phyloP scores from a whole-genome alignment of 30 jellyfish, hydroid and myxozoan genomes.

The Clytia hemisphaerica region DNA sequence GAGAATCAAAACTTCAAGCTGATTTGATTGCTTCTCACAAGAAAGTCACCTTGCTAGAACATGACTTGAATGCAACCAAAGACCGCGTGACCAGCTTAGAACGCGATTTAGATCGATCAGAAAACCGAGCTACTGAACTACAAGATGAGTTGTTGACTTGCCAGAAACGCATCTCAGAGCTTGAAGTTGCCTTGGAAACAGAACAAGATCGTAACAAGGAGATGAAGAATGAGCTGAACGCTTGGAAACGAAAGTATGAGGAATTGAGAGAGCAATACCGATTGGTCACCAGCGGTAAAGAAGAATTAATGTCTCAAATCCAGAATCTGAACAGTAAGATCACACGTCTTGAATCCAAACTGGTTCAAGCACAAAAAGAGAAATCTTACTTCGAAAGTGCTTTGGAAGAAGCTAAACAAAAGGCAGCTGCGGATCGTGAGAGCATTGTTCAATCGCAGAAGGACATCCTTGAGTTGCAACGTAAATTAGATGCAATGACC shows the following conservation, averaged over 20 bases:
- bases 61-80: constrained; percentile 74
- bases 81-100: constrained; percentile 72
- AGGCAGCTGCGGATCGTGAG: constrained; percentile 86
- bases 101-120: constrained; percentile 55
- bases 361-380: constrained; percentile 77
- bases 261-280: constrained; percentile 78
- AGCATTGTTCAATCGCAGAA: constrained; percentile 69
- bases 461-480: constrained; percentile 76
- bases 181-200: constrained; percentile 76
- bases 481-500: constrained; percentile 72
- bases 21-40: constrained; percentile 78
- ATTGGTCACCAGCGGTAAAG: constrained; percentile 57
- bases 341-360: constrained; percentile 55
- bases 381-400: constrained; percentile 50
- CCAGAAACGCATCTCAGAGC: constrained; percentile 80
- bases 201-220: constrained; percentile 73
- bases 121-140: constrained; percentile 47
- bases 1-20: constrained; percentile 73
- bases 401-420: constrained; percentile 84
- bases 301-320: constrained; percentile 70
- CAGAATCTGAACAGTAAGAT: constrained; percentile 50
- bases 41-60: constrained; percentile 79
- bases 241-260: constrained; percentile 50
- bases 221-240: constrained; percentile 53
- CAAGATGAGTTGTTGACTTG: constrained; percentile 55